Percentiles rank a stretch among this genome's conserved stretches.
Conservation (phyloP, 2,797 vertebrate species). For the Nannoperca obscura region DNA sequence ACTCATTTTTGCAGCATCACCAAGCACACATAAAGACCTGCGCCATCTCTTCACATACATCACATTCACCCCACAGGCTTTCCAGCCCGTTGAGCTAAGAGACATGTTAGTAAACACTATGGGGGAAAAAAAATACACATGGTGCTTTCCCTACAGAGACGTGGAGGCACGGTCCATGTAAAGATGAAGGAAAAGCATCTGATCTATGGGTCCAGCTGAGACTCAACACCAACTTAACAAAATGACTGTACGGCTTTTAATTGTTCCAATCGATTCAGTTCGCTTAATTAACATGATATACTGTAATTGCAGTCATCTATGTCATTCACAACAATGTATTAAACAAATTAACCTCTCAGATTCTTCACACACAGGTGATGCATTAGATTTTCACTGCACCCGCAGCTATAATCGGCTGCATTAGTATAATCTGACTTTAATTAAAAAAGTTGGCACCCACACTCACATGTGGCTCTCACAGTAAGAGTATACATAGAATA, state of each 20-base stretch:
- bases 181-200: background rate
- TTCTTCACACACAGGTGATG: slow-evolving; percentile 15
- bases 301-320: slow-evolving; percentile 2
- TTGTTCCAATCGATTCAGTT: slow-evolving; percentile 12
- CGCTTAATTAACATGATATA: slow-evolving; percentile 15
- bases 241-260: background rate
- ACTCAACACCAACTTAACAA: background rate
- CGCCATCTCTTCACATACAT: slow-evolving; percentile 49
- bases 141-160: background rate
- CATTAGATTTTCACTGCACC: background rate
- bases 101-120: slow-evolving; percentile 52
- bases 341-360: slow-evolving; percentile 10
- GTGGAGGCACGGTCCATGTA: background rate
- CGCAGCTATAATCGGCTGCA: slow-evolving; percentile 21
- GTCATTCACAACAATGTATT: slow-evolving; percentile 5
- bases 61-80: slow-evolving; percentile 48
- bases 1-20: slow-evolving; percentile 59
- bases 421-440: slow-evolving; percentile 33
- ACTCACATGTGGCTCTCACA: slow-evolving; percentile 1
- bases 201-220: background rate
- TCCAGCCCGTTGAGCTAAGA: slow-evolving; percentile 56
- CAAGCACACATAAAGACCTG: slow-evolving; percentile 53
- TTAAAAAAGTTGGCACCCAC: slow-evolving; percentile 17
- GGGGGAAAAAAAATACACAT: slow-evolving; percentile 13
- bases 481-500: slow-evolving; percentile 11